These are phyloP conservation scores for Zele albiditarsus DNA, from an alignment of 2,888 invertebrate species.

Conservation along the genomic window DNA sequence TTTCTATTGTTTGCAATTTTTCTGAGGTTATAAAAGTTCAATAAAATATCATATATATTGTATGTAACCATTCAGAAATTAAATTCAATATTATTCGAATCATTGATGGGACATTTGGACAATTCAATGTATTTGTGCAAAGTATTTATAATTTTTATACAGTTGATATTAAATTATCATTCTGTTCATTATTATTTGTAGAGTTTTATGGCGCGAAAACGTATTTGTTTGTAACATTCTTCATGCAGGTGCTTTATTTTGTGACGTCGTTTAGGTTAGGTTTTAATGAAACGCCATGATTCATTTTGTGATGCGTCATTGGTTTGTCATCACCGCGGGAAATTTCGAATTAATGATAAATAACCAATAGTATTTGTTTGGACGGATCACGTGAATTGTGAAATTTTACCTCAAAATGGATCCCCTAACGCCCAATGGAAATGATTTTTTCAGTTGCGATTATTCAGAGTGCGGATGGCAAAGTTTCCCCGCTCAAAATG, in stretches of 20 bases:
- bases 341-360: not conserved
- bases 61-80: not conserved
- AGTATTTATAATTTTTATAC: not conserved
- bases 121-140: not conserved
- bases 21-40: not conserved
- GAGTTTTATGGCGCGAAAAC: not conserved
- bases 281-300: not conserved
- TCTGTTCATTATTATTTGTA: not conserved
- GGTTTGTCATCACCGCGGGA: not conserved
- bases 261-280: not conserved
- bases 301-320: not conserved
- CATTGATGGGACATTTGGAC: not conserved
- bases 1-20: not conserved
- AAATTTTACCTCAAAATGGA: no score
- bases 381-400: not conserved
- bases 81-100: not conserved
- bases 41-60: not conserved
- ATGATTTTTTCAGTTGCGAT: not conserved
- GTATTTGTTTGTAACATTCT: not conserved
- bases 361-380: not conserved
- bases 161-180: not conserved
- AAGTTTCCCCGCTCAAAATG: constrained; percentile 41
- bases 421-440: not conserved
- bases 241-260: not conserved
- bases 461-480: not conserved